Conservation (phyloP, 2,113 vertebrate genomes). For the Indri indri region DNA sequence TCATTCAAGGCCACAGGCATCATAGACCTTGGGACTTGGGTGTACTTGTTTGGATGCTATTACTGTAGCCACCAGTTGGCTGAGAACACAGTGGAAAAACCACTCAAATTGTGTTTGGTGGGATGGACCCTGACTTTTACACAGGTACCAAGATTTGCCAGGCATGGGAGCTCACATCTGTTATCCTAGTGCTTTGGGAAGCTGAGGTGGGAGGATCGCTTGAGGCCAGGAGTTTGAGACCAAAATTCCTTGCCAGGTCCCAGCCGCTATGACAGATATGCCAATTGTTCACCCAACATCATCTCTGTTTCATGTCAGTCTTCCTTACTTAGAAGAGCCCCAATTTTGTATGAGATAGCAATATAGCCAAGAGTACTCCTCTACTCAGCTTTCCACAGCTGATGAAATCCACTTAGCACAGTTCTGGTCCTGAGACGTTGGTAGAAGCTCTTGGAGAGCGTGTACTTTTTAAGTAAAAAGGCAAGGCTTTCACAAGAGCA, state of each 20-base stretch:
- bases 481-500: neutral
- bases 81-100: neutral
- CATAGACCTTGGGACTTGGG: neutral
- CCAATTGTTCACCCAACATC: neutral
- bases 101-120: neutral
- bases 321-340: neutral
- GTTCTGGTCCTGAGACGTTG: neutral
- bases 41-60: neutral
- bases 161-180: no score
- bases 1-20: neutral
- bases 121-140: neutral
- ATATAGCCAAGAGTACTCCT: rapidly evolving
- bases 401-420: neutral
- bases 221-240: no score
- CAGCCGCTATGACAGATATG: neutral
- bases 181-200: no score
- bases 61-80: neutral
- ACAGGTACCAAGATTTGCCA: neutral
- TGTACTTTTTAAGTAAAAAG: neutral
- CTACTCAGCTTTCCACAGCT: neutral
- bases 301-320: neutral
- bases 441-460: neutral
- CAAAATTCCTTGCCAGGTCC: neutral
- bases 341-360: rapidly evolving
- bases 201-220: no score